Percentiles rank a stretch among this genome's conserved stretches.
These are phyloP conservation scores for Dynastes maya DNA, from an alignment of 2,888 invertebrate species.

Conservation along the genomic window DNA sequence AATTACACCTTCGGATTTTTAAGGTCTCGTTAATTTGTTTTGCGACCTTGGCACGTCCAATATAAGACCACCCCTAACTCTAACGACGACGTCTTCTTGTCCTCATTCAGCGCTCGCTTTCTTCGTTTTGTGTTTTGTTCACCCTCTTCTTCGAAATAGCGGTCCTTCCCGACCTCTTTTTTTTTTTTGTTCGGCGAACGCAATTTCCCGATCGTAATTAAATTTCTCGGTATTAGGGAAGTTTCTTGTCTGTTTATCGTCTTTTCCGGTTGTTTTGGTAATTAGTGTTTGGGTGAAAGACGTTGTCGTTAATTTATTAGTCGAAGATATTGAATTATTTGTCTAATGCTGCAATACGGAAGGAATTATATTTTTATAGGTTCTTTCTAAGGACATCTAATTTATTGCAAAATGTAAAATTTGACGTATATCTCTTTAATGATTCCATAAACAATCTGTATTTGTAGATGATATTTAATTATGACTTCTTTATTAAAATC, in stretches of 20 bases:
- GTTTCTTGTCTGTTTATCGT: slow-evolving; percentile 33
- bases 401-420: too few relatives aligned
- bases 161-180: neutral
- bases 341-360: too few relatives aligned
- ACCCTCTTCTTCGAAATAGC: neutral
- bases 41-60: slow-evolving; percentile 4
- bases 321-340: neutral
- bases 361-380: too few relatives aligned
- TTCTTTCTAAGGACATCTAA: too few relatives aligned
- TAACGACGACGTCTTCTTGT: neutral
- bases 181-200: neutral
- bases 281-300: slow-evolving; percentile 11
- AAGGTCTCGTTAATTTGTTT: slow-evolving; percentile 14
- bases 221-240: slow-evolving; percentile 24
- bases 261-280: slow-evolving; percentile 27
- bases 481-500: too few relatives aligned
- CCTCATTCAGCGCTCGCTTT: neutral
- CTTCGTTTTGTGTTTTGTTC: neutral
- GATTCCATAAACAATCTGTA: too few relatives aligned
- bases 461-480: too few relatives aligned
- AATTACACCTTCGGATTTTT: too few relatives aligned
- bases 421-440: too few relatives aligned
- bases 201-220: slow-evolving; percentile 32
- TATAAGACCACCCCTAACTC: neutral
- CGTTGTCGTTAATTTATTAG: slow-evolving; percentile 15